Conservation (phyloP, 1,140 invertebrate genomes). For the Chionoecetes opilio region DNA sequence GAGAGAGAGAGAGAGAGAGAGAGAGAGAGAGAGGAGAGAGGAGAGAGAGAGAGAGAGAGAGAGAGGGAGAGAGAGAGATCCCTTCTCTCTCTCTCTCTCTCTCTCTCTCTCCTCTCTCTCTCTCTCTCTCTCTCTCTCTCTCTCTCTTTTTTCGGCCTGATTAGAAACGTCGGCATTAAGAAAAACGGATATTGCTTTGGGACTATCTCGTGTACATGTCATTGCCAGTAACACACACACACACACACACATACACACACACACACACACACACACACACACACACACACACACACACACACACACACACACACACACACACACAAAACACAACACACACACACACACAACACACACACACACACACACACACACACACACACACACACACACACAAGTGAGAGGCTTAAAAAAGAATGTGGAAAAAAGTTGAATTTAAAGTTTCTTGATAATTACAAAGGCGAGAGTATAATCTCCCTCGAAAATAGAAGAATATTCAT, state of each 20-base stretch:
- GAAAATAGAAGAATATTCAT: background rate
- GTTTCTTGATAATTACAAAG: conserved; percentile 2
- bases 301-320: conserved; percentile 21
- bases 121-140: background rate
- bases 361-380: conserved; percentile 27
- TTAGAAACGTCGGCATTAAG: background rate
- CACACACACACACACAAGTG: background rate
- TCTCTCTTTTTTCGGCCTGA: background rate
- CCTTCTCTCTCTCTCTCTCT: background rate
- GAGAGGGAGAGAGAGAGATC: no score
- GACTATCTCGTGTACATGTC: background rate
- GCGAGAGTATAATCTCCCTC: no score
- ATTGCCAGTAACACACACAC: no score
- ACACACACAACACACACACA: conserved; percentile 28
- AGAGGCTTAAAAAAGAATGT: background rate
- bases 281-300: background rate
- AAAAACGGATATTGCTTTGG: background rate
- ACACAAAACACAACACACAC: conserved; percentile 18
- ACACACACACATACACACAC: no score
- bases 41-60: no score
- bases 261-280: no score
- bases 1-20: no score
- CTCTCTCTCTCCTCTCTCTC: background rate
- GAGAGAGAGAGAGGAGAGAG: no score
- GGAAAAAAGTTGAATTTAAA: background rate